Conservation (phyloP, 2,113 vertebrate species). For the Trinectes maculatus region DNA sequence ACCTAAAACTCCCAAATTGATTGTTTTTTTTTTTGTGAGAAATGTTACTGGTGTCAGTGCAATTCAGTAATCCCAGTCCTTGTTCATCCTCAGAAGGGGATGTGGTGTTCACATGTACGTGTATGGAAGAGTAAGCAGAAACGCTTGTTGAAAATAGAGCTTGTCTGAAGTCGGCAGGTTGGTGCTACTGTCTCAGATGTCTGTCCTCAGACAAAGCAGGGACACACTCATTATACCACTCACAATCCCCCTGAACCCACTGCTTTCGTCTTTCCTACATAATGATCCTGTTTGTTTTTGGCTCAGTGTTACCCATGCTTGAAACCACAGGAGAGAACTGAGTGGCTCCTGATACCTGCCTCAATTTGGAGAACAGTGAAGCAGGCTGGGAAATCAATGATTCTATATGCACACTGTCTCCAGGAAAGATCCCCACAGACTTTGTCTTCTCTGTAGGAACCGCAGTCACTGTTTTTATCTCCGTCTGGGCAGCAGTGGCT, state of each 20-base stretch:
- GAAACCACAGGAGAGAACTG: slow-evolving; percentile 26
- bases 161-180: slow-evolving; percentile 31
- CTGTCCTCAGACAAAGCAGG: slow-evolving; percentile 26
- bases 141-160: slow-evolving; percentile 62
- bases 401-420: not conserved
- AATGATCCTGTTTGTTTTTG: slow-evolving; percentile 9
- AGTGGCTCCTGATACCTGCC: slow-evolving; percentile 31
- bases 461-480: slow-evolving; percentile 37
- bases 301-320: slow-evolving; percentile 8
- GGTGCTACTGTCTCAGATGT: slow-evolving; percentile 2
- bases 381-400: slow-evolving; percentile 16
- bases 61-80: slow-evolving; percentile 41
- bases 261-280: slow-evolving; percentile 1
- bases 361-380: slow-evolving; percentile 14
- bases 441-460: not conserved
- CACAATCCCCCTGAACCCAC: slow-evolving; percentile 4
- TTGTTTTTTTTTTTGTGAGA: slow-evolving; percentile 48
- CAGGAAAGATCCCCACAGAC: slow-evolving; percentile 14
- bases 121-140: slow-evolving; percentile 31
- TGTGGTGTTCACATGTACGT: slow-evolving; percentile 40
- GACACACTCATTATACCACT: slow-evolving; percentile 1
- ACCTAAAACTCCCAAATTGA: slow-evolving; percentile 22
- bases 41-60: slow-evolving; percentile 35
- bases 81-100: slow-evolving; percentile 12
- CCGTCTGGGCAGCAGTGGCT: not conserved